These are phyloP conservation scores for Drosophila ochracea DNA, from an alignment of 2,888 invertebrate genomes.

Conservation along the genomic window DNA sequence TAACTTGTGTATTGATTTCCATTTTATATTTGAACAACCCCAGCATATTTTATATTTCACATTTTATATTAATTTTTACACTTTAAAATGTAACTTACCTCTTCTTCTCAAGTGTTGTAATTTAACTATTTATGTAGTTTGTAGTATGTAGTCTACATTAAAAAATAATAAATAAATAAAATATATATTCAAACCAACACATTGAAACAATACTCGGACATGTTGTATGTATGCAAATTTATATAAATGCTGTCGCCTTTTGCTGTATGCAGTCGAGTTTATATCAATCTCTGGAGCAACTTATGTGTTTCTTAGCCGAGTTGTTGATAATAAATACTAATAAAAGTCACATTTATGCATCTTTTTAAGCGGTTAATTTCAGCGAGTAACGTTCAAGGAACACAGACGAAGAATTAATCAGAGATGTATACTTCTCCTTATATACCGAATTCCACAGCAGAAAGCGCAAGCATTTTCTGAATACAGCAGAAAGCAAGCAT, in stretches of 20 bases:
- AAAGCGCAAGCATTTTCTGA: neutral
- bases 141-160: neutral
- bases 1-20: neutral
- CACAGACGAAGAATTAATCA: neutral
- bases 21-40: neutral
- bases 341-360: neutral
- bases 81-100: neutral
- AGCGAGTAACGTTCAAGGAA: neutral
- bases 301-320: neutral
- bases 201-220: neutral
- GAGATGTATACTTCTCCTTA: neutral
- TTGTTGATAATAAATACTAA: neutral
- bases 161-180: neutral
- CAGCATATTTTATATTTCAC: neutral
- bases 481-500: neutral
- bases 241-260: neutral
- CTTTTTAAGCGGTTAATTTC: neutral
- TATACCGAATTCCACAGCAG: neutral
- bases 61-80: neutral
- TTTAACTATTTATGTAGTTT: neutral
- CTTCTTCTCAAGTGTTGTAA: neutral
- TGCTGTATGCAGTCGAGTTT: neutral
- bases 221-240: neutral
- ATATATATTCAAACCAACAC: too few species aligned
- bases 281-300: neutral